phyloP scores from a whole-genome alignment of 2,113 vertebrate species.

The Cavia porcellus region DNA sequence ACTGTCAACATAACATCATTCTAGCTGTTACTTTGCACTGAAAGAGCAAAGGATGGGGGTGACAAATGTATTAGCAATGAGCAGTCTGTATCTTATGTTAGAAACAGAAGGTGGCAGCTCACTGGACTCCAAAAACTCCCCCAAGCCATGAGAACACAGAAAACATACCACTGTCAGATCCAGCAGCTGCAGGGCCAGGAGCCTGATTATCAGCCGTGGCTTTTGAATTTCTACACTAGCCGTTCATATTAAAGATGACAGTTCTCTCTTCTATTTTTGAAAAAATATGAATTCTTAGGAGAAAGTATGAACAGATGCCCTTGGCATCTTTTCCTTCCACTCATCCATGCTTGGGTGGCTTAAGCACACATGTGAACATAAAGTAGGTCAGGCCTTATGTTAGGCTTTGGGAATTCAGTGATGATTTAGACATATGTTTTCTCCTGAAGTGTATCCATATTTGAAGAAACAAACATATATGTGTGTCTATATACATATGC shows the following conservation, averaged over 20 bases:
- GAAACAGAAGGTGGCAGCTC: slow-evolving; percentile 61
- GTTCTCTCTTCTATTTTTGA: background rate
- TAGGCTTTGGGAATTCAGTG: background rate
- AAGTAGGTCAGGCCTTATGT: background rate
- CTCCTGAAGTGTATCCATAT: background rate
- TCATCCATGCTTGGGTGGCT: background rate
- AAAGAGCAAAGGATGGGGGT: background rate
- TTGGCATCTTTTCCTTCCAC: background rate
- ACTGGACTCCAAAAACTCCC: background rate
- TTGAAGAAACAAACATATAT: background rate
- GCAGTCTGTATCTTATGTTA: background rate
- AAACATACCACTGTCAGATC: background rate
- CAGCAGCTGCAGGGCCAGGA: background rate
- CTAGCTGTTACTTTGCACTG: slow-evolving; percentile 47
- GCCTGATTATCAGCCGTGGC: background rate
- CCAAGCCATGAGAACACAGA: slow-evolving; percentile 19
- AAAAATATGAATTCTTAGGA: slow-evolving; percentile 47
- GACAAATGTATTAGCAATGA: slow-evolving; percentile 19
- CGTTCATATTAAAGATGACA: slow-evolving; percentile 55
- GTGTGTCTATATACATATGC: too few species aligned
- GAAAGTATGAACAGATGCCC: background rate
- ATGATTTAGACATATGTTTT: background rate
- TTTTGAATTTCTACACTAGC: background rate
- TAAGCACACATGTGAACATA: background rate
- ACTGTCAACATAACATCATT: background rate